phyloP scores from a whole-genome alignment of 2,797 vertebrate species.

The Eremophila alpestris region DNA sequence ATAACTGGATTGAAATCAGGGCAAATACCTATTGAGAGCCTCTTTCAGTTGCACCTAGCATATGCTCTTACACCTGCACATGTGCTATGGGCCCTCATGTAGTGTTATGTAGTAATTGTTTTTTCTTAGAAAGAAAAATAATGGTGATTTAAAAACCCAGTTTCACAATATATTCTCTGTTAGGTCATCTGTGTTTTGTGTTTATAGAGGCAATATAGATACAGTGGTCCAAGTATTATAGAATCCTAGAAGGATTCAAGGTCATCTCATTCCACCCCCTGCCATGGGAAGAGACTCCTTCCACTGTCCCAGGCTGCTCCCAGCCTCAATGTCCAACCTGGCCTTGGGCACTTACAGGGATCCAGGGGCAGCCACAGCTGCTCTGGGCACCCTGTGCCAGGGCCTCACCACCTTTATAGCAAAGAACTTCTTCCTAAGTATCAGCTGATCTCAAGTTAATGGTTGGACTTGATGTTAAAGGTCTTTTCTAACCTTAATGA shows the following conservation, averaged over 20 bases:
- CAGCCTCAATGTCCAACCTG: fast-evolving
- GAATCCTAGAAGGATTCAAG: neutral
- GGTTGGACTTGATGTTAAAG: neutral
- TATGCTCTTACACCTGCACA: neutral
- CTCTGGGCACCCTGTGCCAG: neutral
- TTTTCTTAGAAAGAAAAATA: neutral
- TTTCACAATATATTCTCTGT: neutral
- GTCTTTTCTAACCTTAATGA: neutral
- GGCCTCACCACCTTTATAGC: neutral
- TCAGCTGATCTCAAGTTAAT: neutral
- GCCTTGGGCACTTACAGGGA: neutral
- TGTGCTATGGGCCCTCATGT: neutral
- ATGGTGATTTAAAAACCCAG: neutral
- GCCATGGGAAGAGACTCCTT: neutral
- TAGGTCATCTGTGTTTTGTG: neutral
- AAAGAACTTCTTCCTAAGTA: neutral
- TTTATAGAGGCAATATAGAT: neutral
- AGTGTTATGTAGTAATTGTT: neutral
- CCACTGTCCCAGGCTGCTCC: neutral
- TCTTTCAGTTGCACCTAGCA: neutral
- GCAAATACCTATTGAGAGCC: neutral
- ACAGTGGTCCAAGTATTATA: neutral
- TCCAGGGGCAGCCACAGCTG: neutral
- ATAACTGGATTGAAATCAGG: neutral
- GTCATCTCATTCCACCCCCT: neutral